These are phyloP conservation scores for Nothocercus julius DNA, from an alignment of 2,113 vertebrate species.

Conservation along the genomic window DNA sequence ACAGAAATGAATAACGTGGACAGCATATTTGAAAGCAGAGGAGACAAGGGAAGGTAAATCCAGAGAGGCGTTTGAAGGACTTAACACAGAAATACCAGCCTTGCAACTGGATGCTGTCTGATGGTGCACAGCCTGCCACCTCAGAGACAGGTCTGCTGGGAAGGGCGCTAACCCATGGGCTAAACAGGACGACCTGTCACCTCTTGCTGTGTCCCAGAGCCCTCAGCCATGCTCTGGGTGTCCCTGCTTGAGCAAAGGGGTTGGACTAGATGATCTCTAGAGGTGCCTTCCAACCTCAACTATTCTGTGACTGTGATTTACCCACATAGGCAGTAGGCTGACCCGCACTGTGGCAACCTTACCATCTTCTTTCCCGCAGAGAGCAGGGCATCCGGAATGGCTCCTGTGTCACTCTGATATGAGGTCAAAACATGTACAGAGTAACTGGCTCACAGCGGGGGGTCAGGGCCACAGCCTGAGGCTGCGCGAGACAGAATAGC, in stretches of 20 bases:
- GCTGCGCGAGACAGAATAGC: neutral
- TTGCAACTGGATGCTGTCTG: neutral
- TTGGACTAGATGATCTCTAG: no score
- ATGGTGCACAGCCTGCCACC: neutral
- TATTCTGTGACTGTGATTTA: neutral
- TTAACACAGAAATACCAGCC: neutral
- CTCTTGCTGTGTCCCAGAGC: neutral
- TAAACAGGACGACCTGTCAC: neutral
- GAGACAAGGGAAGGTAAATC: neutral
- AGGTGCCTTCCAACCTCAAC: no score
- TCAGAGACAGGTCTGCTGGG: neutral
- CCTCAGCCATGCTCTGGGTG: neutral
- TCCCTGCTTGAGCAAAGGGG: no score
- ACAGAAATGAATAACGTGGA: neutral
- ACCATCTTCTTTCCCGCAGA: neutral
- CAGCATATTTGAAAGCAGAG: neutral
- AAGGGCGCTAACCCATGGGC: neutral
- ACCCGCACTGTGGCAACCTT: accelerated
- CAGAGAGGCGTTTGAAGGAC: neutral
- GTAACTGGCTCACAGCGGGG: neutral
- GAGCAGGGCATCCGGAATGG: neutral
- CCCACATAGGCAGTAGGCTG: neutral
- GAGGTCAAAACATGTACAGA: neutral
- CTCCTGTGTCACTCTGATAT: neutral
- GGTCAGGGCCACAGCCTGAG: neutral